Base-by-base conservation (phyloP, 2,888 invertebrate genomes). In the Amblyjoppa proteus region DNA sequence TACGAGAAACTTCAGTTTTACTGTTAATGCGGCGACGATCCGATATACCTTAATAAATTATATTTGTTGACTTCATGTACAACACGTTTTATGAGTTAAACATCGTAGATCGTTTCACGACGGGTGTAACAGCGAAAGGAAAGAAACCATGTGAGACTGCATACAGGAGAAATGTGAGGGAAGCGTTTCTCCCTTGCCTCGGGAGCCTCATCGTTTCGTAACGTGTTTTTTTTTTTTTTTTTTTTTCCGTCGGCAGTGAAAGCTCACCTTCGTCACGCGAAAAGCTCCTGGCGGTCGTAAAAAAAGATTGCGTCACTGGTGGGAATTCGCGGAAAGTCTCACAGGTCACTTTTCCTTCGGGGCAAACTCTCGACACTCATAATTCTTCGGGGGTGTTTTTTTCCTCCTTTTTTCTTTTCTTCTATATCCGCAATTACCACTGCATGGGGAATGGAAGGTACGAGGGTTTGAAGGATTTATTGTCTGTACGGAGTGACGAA, bases 221-320 rank as follows among this genome's bases (percentile, higher is more conserved):
- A 66, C 31, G 61, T 75, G 64, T 34, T 20, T 64, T 11, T 34
- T 75, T 51, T 75, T 75, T 34, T 34, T 64, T 11, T 34, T 75
- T 51, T 4, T 49, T 49, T 2, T 41, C 49, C 34, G 56, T 25
- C 53, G 31, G 20, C 56, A 34, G 41, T 28, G n/a, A 68, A 56
- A 68, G 53, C 53, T 56, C 53, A 68, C 53, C 53, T 68, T 68
- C 68, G 76, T 77, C 76, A 68, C 53, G 76, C 68, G 66, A 53
- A 68, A 77, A 77, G 53, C 68, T 77, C 76, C 38, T 51, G 68
- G 28, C 77, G 77, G 49, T 68, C 77, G 77, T 77, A 77, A 77
- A 77, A 76, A 66, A 56, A 77, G 38, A 77, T 66, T 77, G 53
- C 38, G 34, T 45, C 41, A 64, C 49, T 28, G 28, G 25, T 25